Evolutionary conservation across 2,113 vertebrate species (phyloP), one percentile per base, ranked within the genome.

Genomic region (Entosphenus tridentatus): DNA sequence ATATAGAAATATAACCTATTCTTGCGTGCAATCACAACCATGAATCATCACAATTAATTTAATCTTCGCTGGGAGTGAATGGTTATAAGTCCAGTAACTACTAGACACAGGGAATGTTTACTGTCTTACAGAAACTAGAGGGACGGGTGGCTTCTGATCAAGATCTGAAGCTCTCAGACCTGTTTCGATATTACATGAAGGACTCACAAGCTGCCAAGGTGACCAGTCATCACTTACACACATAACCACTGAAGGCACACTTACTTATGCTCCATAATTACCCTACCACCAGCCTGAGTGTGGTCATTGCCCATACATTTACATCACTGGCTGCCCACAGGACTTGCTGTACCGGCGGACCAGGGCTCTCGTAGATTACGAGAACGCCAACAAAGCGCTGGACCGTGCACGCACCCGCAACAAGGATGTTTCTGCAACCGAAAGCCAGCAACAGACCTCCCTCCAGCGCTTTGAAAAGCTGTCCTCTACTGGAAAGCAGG

Each of bases 381-480:
- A 97, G 82, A 97, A 95, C 68, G 90, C 93, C 69, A 97, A 97
- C 80, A 97, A 97, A 79, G 87, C 89, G 70, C 74, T 97, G 78
- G 93, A 97, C 76, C 96, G 92, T 83, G 88, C 93, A 73, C 85
- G 93, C 75, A 87, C 90, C 2, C 96, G 96, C 77, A 97, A 96
- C 77, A 87, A 89, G 81, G 93, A 97, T 71, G 93, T 97, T 56
- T 80, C 96, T n/a, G 87, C 90, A 78, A 87, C 90, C 9, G 91
- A 97, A 81, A 96, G 86, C 67, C 85, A 83, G 77, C 93, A 97
- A 76, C 93, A 97, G 73, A 77, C 96, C 76, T 90, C 87, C 78
- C 95, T 91, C 83, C 89, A 95, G 79, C 96, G 95, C 79, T 97
- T 96, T 80, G 93, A 97, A 80, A 97, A 95, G 79, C 96, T 97